Conservation (phyloP, 2,113 vertebrate genomes). For the Burhinus oedicnemus region DNA sequence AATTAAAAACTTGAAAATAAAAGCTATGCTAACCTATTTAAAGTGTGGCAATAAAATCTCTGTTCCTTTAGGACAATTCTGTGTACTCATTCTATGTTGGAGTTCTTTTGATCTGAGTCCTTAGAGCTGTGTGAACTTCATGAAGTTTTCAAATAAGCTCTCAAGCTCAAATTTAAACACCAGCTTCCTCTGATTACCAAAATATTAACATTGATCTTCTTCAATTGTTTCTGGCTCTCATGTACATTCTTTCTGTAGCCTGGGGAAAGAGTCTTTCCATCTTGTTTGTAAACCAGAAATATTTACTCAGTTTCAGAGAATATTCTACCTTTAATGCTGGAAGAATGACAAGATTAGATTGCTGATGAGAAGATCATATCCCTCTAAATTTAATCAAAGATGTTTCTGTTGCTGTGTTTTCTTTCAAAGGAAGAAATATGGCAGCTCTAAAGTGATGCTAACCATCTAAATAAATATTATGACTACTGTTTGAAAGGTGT, state of each 20-base stretch:
- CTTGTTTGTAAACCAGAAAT: conserved; percentile 42
- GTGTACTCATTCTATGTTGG: not conserved
- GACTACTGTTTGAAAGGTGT: not conserved
- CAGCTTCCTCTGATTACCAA: not conserved
- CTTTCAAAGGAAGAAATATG: conserved; percentile 3
- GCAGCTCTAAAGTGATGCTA: not conserved
- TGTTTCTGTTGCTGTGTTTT: not conserved
- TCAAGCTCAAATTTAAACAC: conserved; percentile 10
- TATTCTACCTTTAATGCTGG: conserved; percentile 6
- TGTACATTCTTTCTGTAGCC: not conserved
- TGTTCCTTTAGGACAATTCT: not conserved
- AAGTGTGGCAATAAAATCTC: not conserved
- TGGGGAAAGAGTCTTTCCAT: conserved; percentile 24
- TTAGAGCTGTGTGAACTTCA: conserved; percentile 10
- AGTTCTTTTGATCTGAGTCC: conserved; percentile 18
- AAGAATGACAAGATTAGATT: conserved; percentile 22
- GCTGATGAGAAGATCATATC: not conserved
- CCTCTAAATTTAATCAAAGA: conserved; percentile 15
- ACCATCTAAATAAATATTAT: not conserved
- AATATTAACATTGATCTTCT: conserved; percentile 32
- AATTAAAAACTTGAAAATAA: not conserved
- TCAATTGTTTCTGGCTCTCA: conserved; percentile 38
- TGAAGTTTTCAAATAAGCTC: not conserved
- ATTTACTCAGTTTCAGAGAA: not conserved
- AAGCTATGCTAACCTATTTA: not conserved